Evolutionary conservation across 2,113 vertebrate genomes (phyloP).

Genomic region (Stegastes partitus): DNA sequence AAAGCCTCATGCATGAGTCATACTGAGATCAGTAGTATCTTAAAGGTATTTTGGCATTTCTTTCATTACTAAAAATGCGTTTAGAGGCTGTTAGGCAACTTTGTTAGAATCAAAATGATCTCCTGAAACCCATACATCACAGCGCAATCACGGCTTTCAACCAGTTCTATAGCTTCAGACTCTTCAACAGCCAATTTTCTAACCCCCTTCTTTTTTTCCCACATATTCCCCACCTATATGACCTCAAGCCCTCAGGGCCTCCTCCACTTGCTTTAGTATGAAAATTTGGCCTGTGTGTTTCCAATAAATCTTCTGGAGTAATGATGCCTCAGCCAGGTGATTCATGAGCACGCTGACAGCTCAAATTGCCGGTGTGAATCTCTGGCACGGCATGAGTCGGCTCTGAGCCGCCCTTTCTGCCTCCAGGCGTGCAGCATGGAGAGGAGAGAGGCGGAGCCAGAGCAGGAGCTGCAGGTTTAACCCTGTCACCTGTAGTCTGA

Average conservation of each 20-base stretch:
- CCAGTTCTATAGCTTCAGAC: slow-evolving; percentile 30
- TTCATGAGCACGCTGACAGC: slow-evolving; percentile 85
- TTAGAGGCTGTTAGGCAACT: neutral
- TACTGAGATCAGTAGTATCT: neutral
- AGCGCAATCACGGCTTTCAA: slow-evolving; percentile 3
- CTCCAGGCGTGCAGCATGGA: slow-evolving; percentile 62
- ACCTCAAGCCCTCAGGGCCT: slow-evolving; percentile 50
- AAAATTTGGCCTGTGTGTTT: slow-evolving; percentile 80
- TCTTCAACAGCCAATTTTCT: slow-evolving; percentile 33
- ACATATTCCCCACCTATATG: slow-evolving; percentile 46
- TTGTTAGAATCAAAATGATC: neutral
- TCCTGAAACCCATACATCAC: neutral
- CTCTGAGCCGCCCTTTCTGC: slow-evolving; percentile 56
- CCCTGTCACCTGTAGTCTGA: slow-evolving; percentile 63
- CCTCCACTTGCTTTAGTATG: slow-evolving; percentile 75
- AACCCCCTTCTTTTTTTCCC: slow-evolving; percentile 38
- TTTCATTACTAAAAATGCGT: neutral
- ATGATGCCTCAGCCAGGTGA: slow-evolving; percentile 85
- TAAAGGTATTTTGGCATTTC: neutral
- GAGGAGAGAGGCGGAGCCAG: slow-evolving; percentile 49
- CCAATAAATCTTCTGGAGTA: slow-evolving; percentile 85
- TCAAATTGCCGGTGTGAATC: slow-evolving; percentile 86
- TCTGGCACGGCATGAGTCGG: slow-evolving; percentile 84
- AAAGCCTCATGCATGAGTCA: neutral
- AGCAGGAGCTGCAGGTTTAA: slow-evolving; percentile 65